Conservation (phyloP, 2,888 invertebrate genomes). For the Prosopocoilus inquinatus region DNA sequence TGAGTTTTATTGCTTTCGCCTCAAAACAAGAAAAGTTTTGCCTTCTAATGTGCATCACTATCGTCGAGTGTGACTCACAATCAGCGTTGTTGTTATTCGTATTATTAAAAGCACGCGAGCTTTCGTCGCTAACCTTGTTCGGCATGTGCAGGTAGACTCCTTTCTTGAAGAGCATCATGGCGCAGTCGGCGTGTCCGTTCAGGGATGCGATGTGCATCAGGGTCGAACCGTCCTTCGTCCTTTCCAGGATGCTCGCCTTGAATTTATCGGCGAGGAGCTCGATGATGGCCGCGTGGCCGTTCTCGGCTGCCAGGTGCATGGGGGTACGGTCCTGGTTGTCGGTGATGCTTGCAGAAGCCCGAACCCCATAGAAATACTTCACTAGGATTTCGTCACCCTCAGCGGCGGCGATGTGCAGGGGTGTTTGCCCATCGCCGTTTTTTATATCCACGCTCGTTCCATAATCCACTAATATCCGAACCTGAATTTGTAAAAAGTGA, state of each 20-base stretch:
- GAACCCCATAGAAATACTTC: conserved; percentile 92
- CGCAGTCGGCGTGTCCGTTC: conserved; percentile 97
- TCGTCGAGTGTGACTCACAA: no score
- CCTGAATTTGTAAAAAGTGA: conserved; percentile 27
- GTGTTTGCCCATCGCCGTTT: conserved; percentile 92
- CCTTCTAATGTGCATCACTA: no score
- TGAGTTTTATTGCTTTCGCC: no score
- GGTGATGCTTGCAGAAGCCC: conserved; percentile 90
- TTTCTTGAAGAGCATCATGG: conserved; percentile 96
- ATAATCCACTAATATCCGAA: conserved; percentile 86
- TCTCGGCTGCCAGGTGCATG: conserved; percentile 96
- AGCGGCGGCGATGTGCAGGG: conserved; percentile 92
- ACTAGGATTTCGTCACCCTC: conserved; percentile 93
- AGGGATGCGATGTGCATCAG: conserved; percentile 98
- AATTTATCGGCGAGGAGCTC: conserved; percentile 97
- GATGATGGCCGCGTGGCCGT: conserved; percentile 93
- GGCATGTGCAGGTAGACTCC: conserved; percentile 99
- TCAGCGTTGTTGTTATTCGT: no score
- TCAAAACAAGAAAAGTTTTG: no score
- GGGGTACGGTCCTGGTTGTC: conserved; percentile 98
- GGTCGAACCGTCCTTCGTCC: conserved; percentile 97
- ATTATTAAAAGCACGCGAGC: no score
- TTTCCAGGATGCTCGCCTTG: conserved; percentile 92
- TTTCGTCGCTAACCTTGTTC: conserved; percentile 69
- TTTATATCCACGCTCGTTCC: conserved; percentile 89